phyloP scores from a whole-genome alignment of 2,113 vertebrate genomes.

The Heterotis niloticus region DNA sequence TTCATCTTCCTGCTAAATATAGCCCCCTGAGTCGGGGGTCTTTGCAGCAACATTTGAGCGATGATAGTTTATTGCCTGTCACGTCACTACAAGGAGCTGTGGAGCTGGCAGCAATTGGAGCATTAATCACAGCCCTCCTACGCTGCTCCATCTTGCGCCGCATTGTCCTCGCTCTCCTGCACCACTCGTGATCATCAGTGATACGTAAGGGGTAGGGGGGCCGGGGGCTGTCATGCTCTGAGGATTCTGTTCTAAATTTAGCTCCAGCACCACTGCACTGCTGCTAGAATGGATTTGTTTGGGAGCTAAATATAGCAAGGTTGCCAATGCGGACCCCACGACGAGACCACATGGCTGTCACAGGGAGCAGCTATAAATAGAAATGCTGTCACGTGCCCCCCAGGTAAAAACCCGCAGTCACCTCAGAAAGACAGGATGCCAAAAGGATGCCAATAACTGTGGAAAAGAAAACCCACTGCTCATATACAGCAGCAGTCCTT shows the following conservation, averaged over 20 bases:
- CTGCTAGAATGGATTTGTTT: constrained; percentile 32
- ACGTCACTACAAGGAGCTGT: background rate
- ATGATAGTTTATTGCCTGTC: background rate
- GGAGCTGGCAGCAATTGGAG: background rate
- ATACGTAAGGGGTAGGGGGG: background rate
- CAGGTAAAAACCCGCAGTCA: constrained; percentile 30
- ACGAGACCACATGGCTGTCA: background rate
- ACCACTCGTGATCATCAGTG: background rate
- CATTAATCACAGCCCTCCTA: constrained; percentile 32
- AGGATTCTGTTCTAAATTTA: constrained; percentile 60
- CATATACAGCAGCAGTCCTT: constrained; percentile 27
- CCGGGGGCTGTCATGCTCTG: constrained; percentile 55
- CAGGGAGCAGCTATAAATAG: constrained; percentile 57
- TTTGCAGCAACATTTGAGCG: background rate
- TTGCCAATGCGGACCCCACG: background rate
- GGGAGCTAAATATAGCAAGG: constrained; percentile 37
- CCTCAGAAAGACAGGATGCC: constrained; percentile 35
- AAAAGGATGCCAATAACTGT: constrained; percentile 37
- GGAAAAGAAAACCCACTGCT: constrained; percentile 13
- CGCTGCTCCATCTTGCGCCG: constrained; percentile 9
- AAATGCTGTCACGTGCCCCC: constrained; percentile 50
- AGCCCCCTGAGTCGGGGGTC: background rate
- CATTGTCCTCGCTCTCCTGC: constrained; percentile 9
- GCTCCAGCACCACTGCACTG: constrained; percentile 40
- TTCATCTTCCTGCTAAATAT: constrained; percentile 12